These are phyloP conservation scores for Corvus cornix DNA, from an alignment of 2,113 vertebrate genomes.

Conservation along the genomic window DNA sequence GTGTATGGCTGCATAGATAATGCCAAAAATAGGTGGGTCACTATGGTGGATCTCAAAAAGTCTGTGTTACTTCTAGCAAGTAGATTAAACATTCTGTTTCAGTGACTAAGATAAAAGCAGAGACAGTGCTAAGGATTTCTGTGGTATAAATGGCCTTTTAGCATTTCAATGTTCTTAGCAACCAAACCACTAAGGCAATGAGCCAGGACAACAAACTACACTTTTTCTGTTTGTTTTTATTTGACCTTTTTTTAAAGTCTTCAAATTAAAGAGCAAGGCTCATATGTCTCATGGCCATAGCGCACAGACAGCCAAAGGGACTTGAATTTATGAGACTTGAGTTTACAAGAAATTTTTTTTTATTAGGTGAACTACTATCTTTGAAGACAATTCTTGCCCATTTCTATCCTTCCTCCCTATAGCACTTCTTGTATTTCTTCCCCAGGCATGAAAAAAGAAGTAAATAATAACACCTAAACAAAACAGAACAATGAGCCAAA, in stretches of 20 bases:
- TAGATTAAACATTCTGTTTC: neutral
- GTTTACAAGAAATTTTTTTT: neutral
- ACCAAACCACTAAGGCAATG: neutral
- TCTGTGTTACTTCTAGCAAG: neutral
- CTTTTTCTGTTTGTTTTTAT: neutral
- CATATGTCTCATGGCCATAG: neutral
- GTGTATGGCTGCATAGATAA: neutral
- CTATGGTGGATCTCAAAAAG: neutral
- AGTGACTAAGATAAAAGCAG: neutral
- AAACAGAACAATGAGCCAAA: neutral
- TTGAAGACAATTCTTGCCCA: neutral
- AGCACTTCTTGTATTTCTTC: neutral
- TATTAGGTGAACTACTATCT: neutral
- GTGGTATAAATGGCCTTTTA: neutral
- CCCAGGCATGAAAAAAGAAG: neutral
- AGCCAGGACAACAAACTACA: neutral
- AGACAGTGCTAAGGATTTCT: neutral
- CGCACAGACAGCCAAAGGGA: neutral
- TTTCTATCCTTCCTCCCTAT: neutral
- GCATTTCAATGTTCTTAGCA: slow-evolving; percentile 19
- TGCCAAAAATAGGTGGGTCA: neutral
- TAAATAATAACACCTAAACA: neutral
- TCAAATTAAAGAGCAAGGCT: neutral
- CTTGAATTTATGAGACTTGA: neutral
- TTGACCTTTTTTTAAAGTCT: neutral